Evolutionary conservation across 2,113 vertebrate genomes (phyloP).

Genomic region (Pithys albifrons): DNA sequence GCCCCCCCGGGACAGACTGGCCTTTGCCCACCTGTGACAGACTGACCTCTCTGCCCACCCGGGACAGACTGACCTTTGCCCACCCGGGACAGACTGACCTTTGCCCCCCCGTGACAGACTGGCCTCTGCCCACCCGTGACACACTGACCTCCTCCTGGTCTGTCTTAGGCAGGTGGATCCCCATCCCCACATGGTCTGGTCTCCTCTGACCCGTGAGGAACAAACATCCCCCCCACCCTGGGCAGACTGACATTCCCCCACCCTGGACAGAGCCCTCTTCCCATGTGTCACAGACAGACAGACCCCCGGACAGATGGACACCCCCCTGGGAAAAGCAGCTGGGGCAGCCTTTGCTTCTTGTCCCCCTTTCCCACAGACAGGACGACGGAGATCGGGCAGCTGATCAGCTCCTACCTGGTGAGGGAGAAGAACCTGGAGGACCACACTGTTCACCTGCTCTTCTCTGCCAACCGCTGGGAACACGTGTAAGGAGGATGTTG

Average conservation of each 20-base stretch:
- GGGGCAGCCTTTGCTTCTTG: not conserved
- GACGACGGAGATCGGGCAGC: constrained; percentile 86
- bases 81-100: no score
- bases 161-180: not conserved
- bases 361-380: constrained; percentile 77
- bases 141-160: accelerated
- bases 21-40: no score
- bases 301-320: not conserved
- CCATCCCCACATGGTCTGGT: no score
- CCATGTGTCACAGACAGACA: accelerated
- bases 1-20: no score
- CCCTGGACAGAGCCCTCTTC: no score
- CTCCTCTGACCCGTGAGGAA: not conserved
- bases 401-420: constrained; percentile 88
- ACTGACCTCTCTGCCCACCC: accelerated
- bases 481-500: constrained; percentile 77
- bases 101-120: no score
- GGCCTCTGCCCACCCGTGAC: not conserved
- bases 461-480: constrained; percentile 97
- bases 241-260: accelerated
- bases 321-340: not conserved
- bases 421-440: constrained; percentile 90
- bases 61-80: not conserved
- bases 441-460: constrained; percentile 90
- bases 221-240: no score